Evolutionary conservation across 2,888 invertebrate species (phyloP).

Genomic region (Brachycybe producta): DNA sequence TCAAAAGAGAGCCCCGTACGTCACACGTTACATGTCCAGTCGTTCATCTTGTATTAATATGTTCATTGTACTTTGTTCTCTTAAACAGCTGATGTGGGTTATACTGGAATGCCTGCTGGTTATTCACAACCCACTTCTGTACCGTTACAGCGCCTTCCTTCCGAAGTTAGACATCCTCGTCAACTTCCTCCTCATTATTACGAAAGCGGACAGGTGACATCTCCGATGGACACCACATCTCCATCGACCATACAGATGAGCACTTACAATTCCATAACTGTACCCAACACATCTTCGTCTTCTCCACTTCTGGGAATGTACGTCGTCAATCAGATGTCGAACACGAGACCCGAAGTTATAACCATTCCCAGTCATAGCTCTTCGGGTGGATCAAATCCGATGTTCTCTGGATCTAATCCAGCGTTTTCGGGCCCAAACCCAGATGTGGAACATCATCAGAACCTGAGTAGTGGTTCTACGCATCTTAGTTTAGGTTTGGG

Average conservation of each 20-base stretch:
- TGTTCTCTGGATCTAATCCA: slow-evolving; percentile 1
- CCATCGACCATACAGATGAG: neutral
- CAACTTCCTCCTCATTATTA: neutral
- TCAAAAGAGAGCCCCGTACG: slow-evolving; percentile 13
- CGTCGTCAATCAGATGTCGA: neutral
- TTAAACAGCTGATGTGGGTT: slow-evolving; percentile 4
- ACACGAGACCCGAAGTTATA: slow-evolving; percentile 11
- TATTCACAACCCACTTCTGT: neutral
- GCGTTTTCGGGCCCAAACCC: neutral
- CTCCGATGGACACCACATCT: slow-evolving; percentile 6
- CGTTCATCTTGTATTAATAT: neutral
- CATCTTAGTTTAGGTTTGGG: slow-evolving; percentile 9
- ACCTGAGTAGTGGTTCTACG: slow-evolving; percentile 12
- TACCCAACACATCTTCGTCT: neutral
- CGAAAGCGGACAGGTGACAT: neutral
- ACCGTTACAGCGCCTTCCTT: neutral
- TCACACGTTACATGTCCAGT: neutral
- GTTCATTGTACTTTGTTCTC: neutral
- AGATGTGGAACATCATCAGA: slow-evolving; percentile 1
- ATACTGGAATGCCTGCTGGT: neutral
- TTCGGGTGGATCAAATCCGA: neutral
- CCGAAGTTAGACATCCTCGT: too few species aligned
- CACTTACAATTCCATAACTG: neutral
- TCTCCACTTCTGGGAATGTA: neutral
- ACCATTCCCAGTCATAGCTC: slow-evolving; percentile 15